A percentile compares a stretch with the other conserved stretches of the same genome.
phyloP scores from a whole-genome alignment of 1,140 invertebrate species.

The Drosophila ironensis region DNA sequence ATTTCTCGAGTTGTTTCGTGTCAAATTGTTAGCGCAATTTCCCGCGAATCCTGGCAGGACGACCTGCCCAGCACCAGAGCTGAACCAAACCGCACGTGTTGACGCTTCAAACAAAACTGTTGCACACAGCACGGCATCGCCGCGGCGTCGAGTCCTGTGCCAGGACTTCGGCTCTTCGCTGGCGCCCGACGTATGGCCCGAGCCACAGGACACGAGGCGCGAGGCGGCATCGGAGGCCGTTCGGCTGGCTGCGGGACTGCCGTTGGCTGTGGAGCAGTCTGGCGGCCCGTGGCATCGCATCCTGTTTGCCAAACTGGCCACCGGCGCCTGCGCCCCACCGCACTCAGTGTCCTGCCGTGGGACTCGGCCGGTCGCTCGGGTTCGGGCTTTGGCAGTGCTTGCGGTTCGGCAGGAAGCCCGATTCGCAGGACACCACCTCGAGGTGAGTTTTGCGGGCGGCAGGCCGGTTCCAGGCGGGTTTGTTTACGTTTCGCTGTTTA shows the following conservation, averaged over 20 bases:
- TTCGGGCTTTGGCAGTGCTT: neutral
- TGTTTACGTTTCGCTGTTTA: conserved; percentile 72
- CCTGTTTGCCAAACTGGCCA: conserved; percentile 29
- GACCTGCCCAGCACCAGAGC: neutral
- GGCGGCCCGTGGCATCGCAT: conserved; percentile 9
- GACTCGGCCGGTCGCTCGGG: neutral
- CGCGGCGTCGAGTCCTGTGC: conserved; percentile 18
- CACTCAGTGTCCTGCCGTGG: neutral
- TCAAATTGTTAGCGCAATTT: conserved; percentile 16
- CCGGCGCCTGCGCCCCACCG: neutral
- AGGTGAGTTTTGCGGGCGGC: conserved; percentile 21
- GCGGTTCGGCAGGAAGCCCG: neutral
- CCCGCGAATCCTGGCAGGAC: neutral
- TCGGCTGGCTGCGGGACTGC: conserved; percentile 36
- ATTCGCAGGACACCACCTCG: conserved; percentile 16
- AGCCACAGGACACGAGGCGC: too few species aligned
- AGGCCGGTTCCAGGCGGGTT: conserved; percentile 23
- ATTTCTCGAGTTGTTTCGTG: too few species aligned
- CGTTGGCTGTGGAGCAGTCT: conserved; percentile 65
- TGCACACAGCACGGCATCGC: conserved; percentile 27
- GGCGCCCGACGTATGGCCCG: too few species aligned
- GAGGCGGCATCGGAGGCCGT: too few species aligned
- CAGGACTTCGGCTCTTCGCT: neutral
- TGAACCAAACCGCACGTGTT: conserved; percentile 58
- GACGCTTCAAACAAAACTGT: conserved; percentile 77